A percentile compares a stretch with the other conserved stretches of the same genome.
These are phyloP conservation scores for Mirza zaza DNA, from an alignment of 2,113 vertebrate species.

Conservation along the genomic window DNA sequence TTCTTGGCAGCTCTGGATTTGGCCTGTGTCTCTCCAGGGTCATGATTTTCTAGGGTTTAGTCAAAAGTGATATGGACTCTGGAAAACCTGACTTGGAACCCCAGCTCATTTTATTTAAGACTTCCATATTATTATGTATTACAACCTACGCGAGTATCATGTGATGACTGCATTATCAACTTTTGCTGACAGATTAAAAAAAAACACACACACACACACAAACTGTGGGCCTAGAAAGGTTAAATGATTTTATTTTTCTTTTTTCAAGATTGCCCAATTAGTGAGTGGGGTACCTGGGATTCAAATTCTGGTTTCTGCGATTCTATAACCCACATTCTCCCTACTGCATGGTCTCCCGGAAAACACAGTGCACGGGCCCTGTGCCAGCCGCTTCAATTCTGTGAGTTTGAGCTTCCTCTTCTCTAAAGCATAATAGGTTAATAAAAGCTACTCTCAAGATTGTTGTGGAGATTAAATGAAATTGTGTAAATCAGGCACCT, in stretches of 20 bases:
- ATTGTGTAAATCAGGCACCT: conserved; percentile 27
- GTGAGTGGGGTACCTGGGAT: neutral
- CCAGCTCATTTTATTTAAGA: neutral
- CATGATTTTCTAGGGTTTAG: neutral
- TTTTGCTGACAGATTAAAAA: neutral
- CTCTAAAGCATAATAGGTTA: neutral
- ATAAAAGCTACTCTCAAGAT: neutral
- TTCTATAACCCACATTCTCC: neutral
- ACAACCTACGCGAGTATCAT: neutral
- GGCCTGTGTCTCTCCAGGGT: neutral
- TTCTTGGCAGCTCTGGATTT: too few species aligned
- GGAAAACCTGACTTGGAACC: neutral
- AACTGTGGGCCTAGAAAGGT: neutral
- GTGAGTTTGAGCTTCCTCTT: neutral
- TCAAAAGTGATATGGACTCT: neutral
- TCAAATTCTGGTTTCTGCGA: neutral
- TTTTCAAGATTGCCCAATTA: neutral
- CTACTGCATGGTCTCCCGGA: fast-evolving
- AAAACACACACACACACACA: neutral
- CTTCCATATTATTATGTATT: neutral
- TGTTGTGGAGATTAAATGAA: neutral
- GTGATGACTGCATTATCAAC: too few species aligned
- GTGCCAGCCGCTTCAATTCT: neutral
- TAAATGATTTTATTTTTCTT: neutral
- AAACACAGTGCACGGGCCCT: fast-evolving